phyloP scores from a whole-genome alignment of 2,113 vertebrate species.

The Bujurquina vittata region DNA sequence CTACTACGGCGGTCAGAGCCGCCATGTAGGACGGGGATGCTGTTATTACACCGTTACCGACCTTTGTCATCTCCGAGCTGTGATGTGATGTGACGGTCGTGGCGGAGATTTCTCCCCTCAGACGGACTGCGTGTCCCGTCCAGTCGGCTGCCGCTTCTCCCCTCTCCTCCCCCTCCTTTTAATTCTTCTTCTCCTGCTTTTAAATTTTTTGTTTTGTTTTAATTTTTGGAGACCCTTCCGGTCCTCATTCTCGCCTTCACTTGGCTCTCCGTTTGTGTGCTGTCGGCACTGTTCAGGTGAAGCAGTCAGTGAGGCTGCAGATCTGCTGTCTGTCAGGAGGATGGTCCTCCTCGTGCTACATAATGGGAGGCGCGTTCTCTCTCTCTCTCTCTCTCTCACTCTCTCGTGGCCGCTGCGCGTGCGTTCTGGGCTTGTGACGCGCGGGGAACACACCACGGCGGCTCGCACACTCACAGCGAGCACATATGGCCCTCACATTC shows the following conservation, averaged over 20 bases:
- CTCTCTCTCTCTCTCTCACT: constrained; percentile 11
- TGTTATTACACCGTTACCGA: constrained; percentile 46
- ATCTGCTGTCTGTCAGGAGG: constrained; percentile 32
- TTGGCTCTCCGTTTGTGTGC: background rate
- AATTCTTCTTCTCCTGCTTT: background rate
- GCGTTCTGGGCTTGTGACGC: constrained; percentile 27
- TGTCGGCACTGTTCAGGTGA: constrained; percentile 26
- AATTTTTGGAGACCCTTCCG: background rate
- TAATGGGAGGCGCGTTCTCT: constrained; percentile 27
- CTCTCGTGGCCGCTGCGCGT: constrained; percentile 39
- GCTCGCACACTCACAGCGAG: background rate
- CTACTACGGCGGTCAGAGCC: constrained; percentile 20
- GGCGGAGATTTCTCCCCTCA: constrained; percentile 42
- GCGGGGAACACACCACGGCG: background rate
- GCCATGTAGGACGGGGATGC: constrained; percentile 39
- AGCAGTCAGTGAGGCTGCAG: constrained; percentile 21
- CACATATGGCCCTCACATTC: constrained; percentile 1
- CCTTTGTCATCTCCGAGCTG: constrained; percentile 67
- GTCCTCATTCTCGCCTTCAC: background rate
- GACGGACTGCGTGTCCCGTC: constrained; percentile 26
- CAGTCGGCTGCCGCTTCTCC: constrained; percentile 8
- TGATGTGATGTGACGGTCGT: constrained; percentile 40
- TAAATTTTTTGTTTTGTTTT: background rate
- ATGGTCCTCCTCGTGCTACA: constrained; percentile 39
- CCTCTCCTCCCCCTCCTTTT: background rate